Base-by-base conservation (phyloP, 2,888 invertebrate genomes). In the Lamellibrachia satsuma region DNA sequence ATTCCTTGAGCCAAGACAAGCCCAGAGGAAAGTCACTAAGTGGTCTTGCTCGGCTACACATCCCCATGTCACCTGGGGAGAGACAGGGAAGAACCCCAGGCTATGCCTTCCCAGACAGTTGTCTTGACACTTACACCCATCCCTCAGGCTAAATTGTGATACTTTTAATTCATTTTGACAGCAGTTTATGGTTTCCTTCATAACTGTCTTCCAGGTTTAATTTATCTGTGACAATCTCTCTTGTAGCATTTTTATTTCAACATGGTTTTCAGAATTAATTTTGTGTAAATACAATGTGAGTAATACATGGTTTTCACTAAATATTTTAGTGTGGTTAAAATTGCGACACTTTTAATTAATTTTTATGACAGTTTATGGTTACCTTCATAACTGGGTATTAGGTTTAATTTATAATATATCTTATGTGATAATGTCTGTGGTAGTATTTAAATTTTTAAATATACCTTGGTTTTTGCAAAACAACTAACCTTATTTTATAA, bases 1-100 rank as follows among this genome's bases (percentile, higher is more conserved):
- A 75, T 75, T 75, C 75, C 75, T 75, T 75, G 75, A 15, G 75
- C 22, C n/a, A 75, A n/a, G 75, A 75, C 75, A 75, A 75, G 75
- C 75, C 75, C 4, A 39, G 22, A 15, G 75, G 75, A 22, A 75
- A 75, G 75, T 75, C 75, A 75, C n/a, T 75, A 22, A 75, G 75
- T 75, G 75, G 75, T 75, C 75, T 4, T 75, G 75, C 75, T 75
- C 22, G 22, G n/a, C 75, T 75, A n/a, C 75, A 15, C 22, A 75
- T 75, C 75, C 22, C 22, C 75, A 15, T 75, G 75, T 75, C 75
- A 75, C 15, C 75, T 22, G 15, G 75, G 75, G 75, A 75, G 75
- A 75, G 75, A 22, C 22, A 6, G 22, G 75, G 75, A 22, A 15
- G 9, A 15, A 8, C 8, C 2, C 11, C 57, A 57, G 57, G 57